phyloP scores from a whole-genome alignment of 92 coral and sea anemone species.

The Actinostola sp. region DNA sequence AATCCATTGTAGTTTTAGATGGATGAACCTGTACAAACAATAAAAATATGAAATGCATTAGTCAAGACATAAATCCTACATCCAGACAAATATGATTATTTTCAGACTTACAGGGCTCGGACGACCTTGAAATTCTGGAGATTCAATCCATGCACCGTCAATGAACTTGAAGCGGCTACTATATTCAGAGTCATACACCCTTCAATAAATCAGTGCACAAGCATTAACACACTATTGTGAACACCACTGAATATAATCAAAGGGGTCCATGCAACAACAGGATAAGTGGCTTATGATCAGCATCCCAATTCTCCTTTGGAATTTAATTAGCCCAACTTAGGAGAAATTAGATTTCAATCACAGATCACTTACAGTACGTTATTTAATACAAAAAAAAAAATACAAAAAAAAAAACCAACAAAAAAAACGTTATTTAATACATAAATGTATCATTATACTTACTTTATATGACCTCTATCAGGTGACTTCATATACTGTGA shows the following conservation, averaged over 20 bases:
- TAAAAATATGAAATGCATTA: neutral
- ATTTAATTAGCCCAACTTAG: too few species aligned
- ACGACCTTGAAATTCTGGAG: slow-evolving; percentile 59
- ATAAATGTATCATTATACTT: neutral
- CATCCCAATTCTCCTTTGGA: too few species aligned
- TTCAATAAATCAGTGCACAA: neutral
- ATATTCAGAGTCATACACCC: slow-evolving; percentile 80
- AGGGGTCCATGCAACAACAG: too few species aligned
- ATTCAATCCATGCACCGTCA: slow-evolving; percentile 84
- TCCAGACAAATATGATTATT: neutral
- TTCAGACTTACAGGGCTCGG: slow-evolving; percentile 39
- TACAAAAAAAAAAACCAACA: neutral
- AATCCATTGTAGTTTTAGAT: slow-evolving; percentile 51
- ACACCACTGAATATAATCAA: too few species aligned
- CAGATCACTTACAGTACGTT: neutral
- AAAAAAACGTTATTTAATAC: neutral
- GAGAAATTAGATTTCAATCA: too few species aligned
- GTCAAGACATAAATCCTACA: neutral
- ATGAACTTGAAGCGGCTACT: slow-evolving; percentile 73
- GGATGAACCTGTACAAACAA: slow-evolving; percentile 42
- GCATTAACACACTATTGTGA: neutral
- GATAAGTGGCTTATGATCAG: too few species aligned
- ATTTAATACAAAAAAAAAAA: neutral
- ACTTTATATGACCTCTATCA: slow-evolving; percentile 42
- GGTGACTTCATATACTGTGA: slow-evolving; percentile 72